Base-by-base conservation (phyloP, 1,140 invertebrate genomes). In the Oscheius sp. region DNA sequence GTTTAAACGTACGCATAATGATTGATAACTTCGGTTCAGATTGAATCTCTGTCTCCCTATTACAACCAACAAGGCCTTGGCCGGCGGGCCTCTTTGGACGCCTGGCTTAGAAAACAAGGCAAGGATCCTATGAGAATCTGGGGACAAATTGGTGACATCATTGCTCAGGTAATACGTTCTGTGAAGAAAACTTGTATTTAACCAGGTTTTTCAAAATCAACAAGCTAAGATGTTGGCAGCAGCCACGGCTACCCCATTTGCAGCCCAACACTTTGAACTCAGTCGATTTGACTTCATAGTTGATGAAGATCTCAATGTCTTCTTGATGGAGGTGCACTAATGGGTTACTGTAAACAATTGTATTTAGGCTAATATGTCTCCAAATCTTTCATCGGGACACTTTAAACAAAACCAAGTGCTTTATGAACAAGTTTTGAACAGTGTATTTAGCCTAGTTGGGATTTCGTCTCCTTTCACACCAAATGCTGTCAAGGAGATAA, bases 371-470 rank as follows among this genome's bases (percentile, higher is more conserved):
- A 98, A 98, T 84, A 97, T 97, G 95, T 95, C 93, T 32, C 95
- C 95, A 0, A 97, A 98, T 87, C 87, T 97, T 28, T 95, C 93
- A 0, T 95, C 94, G 0, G 90, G 90, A 0, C 94, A 98, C 86
- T 97, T 91, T 85, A 89, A 90, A 46, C 90, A 90, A 0, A 97
- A 97, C 84, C 89, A 90, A 71, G 82, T 93, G 10, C 84, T 98
- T 0, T 97, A 97, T 78, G 80, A 97, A 80, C 93, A 97, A 87
- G 91, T 97, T 2, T 78, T 97, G 2, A 94, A 90, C 81, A 95
- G 91, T 84, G 80, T 94, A 42, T 89, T 97, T 34, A 88, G 89
- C 38, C 79, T 97, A 7, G 89, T 92, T n/a, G 93, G 94, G 0
- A 84, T 96, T 87, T 78, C 86, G 88, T 55, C 83, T 88, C 45